Evolutionary conservation across 2,888 invertebrate species (phyloP), one percentile per base, ranked within the genome.

Genomic region (Pediacus dermestoides): DNA sequence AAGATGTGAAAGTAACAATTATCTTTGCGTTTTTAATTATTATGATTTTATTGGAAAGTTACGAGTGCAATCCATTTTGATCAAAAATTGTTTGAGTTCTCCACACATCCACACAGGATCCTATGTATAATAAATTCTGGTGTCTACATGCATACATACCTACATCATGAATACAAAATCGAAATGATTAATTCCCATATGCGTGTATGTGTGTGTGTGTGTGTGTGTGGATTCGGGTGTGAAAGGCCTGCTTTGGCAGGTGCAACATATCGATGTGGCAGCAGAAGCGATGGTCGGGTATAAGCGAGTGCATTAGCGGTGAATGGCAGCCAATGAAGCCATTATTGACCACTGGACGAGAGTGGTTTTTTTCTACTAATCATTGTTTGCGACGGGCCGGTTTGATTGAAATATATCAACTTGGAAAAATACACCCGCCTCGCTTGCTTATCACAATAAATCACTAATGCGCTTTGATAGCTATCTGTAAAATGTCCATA

Each of bases 331-430:
- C 64, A 64, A 65, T 66, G 63, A 64, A 63, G 64, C 63, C 58
- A 63, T 64, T 64, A 63, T 64, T 64, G 66, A 66, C 66, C 66
- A 62, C 50, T 54, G 56, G 59, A 44, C 35, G 42, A 50, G 54
- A 58, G 58, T 53, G 56, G 52, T 50, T 57, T 63, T 60, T 63
- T 64, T 57, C 58, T 58, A 58, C 63, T 58, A 64, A 64, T 67
- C 66, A 66, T 66, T 66, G 66, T 66, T 63, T 63, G 64, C 61
- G 60, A 63, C 61, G 58, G 63, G 55, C 53, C 53, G 57, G 58
- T 61, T 63, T 67, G 65, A 67, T 67, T 67, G 67, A 67, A 67
- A 66, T 63, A 64, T 67, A 65, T 63, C 61, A 63, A 61, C 58
- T 57, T 55, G 53, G 60, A 58, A 62, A 61, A 63, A 61, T 59